Conservation (phyloP, 2,797 vertebrate species). For the Tapera naevia region DNA sequence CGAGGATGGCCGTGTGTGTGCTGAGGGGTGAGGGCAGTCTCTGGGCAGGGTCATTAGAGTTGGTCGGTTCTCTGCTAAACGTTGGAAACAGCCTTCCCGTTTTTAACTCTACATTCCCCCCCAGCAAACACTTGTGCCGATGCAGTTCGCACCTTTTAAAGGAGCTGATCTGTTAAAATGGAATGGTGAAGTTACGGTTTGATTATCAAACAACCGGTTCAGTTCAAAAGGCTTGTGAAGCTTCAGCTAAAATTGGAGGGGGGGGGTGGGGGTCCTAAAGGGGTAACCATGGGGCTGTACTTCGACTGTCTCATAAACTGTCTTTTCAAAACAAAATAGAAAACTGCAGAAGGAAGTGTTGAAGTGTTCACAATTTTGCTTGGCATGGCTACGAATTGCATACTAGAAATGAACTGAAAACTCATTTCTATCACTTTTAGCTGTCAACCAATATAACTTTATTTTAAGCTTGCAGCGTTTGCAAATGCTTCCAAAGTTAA, state of each 20-base stretch:
- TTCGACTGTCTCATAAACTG: background rate
- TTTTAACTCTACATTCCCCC: background rate
- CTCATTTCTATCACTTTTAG: constrained; percentile 34
- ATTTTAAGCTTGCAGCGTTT: background rate
- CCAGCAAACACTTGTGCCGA: background rate
- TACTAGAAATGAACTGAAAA: background rate
- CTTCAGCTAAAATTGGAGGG: background rate
- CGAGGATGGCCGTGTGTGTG: background rate
- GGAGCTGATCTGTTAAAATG: background rate
- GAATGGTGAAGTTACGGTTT: background rate
- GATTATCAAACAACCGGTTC: background rate
- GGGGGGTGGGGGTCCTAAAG: background rate
- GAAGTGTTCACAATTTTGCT: background rate
- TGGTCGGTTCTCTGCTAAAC: background rate
- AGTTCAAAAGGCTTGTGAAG: background rate
- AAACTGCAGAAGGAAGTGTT: background rate
- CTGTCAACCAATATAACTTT: constrained; percentile 47
- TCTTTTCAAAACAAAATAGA: background rate
- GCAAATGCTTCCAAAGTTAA: background rate
- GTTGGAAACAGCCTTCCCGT: background rate
- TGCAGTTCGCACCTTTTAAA: background rate
- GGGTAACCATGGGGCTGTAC: background rate
- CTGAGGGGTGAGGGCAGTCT: background rate
- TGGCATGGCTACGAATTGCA: background rate
- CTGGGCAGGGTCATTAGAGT: background rate